These are phyloP conservation scores for Schizothorax lantsangensis DNA, from an alignment of 2,797 vertebrate species.

Conservation along the genomic window DNA sequence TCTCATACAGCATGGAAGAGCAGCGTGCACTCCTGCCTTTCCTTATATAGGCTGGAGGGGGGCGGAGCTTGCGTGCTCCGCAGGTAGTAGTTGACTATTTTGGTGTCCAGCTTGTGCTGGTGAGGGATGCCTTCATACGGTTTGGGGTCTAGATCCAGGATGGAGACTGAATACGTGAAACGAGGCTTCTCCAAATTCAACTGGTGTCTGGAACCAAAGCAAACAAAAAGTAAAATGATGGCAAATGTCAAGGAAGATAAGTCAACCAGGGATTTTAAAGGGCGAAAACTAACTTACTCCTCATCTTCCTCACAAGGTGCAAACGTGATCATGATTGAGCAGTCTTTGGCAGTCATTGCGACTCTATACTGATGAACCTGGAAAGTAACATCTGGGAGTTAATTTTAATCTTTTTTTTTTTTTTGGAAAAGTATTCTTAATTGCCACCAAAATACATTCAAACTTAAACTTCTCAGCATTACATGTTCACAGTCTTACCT, in stretches of 20 bases:
- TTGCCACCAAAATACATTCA: background rate
- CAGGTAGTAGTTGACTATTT: slow-evolving; percentile 91
- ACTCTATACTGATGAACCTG: slow-evolving; percentile 96
- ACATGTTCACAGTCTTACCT: slow-evolving; percentile 76
- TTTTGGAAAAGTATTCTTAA: background rate
- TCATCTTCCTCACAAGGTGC: slow-evolving; percentile 87
- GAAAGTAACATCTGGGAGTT: background rate
- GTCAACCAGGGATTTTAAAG: background rate
- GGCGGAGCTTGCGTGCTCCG: slow-evolving; percentile 80
- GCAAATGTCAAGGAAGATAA: background rate
- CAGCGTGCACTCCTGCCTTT: slow-evolving; percentile 90
- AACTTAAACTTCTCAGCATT: background rate
- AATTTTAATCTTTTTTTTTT: background rate
- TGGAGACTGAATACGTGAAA: slow-evolving; percentile 89
- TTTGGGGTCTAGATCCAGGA: slow-evolving; percentile 95
- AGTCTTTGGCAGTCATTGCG: slow-evolving; percentile 97
- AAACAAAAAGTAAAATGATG: background rate
- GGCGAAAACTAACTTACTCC: slow-evolving; percentile 73
- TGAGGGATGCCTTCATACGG: slow-evolving; percentile 91
- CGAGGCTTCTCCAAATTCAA: slow-evolving; percentile 79
- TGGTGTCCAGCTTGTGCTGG: slow-evolving; percentile 90
- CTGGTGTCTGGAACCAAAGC: slow-evolving; percentile 73
- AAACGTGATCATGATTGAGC: slow-evolving; percentile 94
- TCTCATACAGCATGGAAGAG: slow-evolving; percentile 90
- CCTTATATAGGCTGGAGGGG: slow-evolving; percentile 78